phyloP scores from a whole-genome alignment of 1,140 invertebrate species.

The Mylabris phalerata region DNA sequence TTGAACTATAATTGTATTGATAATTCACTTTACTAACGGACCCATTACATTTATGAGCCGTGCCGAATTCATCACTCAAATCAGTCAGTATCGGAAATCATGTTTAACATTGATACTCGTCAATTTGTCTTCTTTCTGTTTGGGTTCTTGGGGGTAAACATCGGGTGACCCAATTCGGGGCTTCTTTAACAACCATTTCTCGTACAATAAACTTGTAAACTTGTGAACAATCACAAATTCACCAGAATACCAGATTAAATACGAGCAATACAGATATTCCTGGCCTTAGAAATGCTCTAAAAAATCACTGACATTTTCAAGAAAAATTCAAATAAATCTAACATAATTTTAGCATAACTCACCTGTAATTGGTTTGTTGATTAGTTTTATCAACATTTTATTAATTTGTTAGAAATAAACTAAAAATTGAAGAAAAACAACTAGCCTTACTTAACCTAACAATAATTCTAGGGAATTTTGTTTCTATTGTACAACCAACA shows the following conservation, averaged over 20 bases:
- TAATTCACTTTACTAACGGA: constrained; percentile 64
- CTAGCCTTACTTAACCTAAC: too few species aligned
- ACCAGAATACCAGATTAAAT: too few species aligned
- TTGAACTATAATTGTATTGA: neutral
- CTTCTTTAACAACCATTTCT: constrained; percentile 88
- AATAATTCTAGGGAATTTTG: too few species aligned
- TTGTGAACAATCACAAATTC: constrained; percentile 1
- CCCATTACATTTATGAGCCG: constrained; percentile 83
- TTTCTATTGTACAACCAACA: neutral
- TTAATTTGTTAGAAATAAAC: too few species aligned
- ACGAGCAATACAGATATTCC: too few species aligned
- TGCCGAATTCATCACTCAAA: constrained; percentile 89
- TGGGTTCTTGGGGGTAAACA: constrained; percentile 94
- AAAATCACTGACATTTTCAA: too few species aligned
- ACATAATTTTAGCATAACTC: too few species aligned
- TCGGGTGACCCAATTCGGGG: constrained; percentile 89
- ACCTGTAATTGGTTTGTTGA: too few species aligned
- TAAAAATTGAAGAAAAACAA: too few species aligned
- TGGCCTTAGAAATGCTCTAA: too few species aligned
- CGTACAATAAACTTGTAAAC: constrained; percentile 55
- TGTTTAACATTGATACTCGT: constrained; percentile 92
- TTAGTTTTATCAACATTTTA: neutral
- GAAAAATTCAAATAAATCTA: too few species aligned
- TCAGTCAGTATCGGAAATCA: constrained; percentile 82
- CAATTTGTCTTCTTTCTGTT: constrained; percentile 96